Evolutionary conservation across 1,140 invertebrate species (phyloP).

Genomic region (Sinonovacula constricta): DNA sequence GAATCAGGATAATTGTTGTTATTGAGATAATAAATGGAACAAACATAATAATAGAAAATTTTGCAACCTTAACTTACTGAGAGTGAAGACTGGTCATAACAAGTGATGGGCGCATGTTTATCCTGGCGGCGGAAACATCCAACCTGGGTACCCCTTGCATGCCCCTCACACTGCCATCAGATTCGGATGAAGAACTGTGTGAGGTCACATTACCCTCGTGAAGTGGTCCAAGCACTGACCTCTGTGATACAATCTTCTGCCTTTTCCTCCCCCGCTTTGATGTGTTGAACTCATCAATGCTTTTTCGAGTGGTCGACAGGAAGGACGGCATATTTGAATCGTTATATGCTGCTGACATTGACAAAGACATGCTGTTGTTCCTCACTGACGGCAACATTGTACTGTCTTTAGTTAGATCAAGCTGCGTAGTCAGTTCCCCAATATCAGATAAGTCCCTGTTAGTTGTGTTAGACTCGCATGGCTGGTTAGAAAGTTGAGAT

Average conservation of each 20-base stretch:
- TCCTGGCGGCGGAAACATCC: constrained; percentile 6
- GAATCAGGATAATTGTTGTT: too few species aligned
- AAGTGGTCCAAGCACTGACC: constrained; percentile 12
- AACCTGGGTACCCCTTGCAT: not conserved
- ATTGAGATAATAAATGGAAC: too few species aligned
- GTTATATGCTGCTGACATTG: constrained; percentile 65
- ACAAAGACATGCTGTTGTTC: constrained; percentile 49
- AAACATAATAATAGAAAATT: too few species aligned
- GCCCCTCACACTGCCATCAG: constrained; percentile 10
- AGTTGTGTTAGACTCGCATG: too few species aligned
- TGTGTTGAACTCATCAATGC: constrained; percentile 67
- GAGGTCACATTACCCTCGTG: not conserved
- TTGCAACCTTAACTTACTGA: constrained; percentile 68
- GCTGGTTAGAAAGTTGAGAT: too few species aligned
- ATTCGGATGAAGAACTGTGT: constrained; percentile 8
- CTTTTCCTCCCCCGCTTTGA: constrained; percentile 1
- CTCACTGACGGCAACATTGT: constrained; percentile 25
- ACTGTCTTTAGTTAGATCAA: constrained; percentile 44
- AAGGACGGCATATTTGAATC: constrained; percentile 51
- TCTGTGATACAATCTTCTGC: constrained; percentile 3
- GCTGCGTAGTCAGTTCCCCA: constrained; percentile 35
- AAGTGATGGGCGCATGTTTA: constrained; percentile 56
- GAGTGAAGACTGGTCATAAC: constrained; percentile 74
- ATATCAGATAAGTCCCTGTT: too few species aligned
- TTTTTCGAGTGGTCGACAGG: constrained; percentile 49